phyloP scores from a whole-genome alignment of 2,888 invertebrate genomes.

The Oligia fasciuncula region DNA sequence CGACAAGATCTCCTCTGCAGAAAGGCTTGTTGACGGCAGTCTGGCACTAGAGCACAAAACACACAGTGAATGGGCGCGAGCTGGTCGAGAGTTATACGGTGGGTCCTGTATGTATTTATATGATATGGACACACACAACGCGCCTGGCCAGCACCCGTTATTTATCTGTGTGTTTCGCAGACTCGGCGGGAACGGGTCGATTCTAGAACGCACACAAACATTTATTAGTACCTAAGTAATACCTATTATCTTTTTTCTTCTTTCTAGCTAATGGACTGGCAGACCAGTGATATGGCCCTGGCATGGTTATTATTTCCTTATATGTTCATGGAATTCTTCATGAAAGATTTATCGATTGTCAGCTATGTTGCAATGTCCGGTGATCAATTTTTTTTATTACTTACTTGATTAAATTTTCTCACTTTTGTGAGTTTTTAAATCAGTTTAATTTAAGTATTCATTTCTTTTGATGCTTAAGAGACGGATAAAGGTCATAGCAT shows the following conservation, averaged over 20 bases:
- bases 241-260: not conserved
- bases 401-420: slow-evolving; percentile 3
- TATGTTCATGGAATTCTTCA: slow-evolving; percentile 72
- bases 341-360: slow-evolving; percentile 76
- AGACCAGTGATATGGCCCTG: slow-evolving; percentile 65
- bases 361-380: slow-evolving; percentile 78
- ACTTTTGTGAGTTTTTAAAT: not conserved
- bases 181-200: not conserved
- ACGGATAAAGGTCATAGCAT: too few species aligned
- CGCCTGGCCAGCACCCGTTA: not conserved
- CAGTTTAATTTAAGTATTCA: not conserved
- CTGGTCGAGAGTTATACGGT: too few species aligned
- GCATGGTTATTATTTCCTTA: slow-evolving; percentile 73
- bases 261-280: slow-evolving; percentile 79
- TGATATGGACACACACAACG: not conserved
- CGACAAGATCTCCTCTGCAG: not conserved
- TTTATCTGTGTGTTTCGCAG: not conserved
- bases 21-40: not conserved
- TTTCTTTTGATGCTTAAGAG: not conserved
- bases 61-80: not conserved
- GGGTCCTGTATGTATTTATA: not conserved
- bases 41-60: not conserved
- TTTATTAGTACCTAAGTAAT: too few species aligned
- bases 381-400: slow-evolving; percentile 47
- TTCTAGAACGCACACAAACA: not conserved